Evolutionary conservation across 2,888 invertebrate species (phyloP).

Genomic region (Bombylius major): DNA sequence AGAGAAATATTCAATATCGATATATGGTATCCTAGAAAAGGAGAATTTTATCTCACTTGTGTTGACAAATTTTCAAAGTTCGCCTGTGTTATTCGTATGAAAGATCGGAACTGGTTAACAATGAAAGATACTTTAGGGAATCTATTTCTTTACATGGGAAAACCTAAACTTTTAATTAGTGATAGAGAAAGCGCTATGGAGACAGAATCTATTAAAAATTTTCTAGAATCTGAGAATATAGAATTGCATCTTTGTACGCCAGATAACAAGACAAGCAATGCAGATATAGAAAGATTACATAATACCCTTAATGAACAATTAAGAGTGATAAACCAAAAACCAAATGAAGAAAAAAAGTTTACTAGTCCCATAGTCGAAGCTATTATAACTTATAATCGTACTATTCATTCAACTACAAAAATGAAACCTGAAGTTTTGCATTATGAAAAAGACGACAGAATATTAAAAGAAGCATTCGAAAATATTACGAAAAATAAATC

Average conservation of each 20-base stretch:
- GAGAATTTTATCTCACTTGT: not conserved
- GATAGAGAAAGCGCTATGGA: not conserved
- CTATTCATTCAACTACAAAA: not conserved
- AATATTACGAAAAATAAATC: not conserved
- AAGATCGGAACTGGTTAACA: not conserved
- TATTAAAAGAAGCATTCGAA: not conserved
- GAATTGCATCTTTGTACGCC: not conserved
- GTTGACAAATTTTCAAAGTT: conserved; percentile 3
- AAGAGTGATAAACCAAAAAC: not conserved
- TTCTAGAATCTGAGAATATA: not conserved
- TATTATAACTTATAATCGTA: not conserved
- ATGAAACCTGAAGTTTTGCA: not conserved
- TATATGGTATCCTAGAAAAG: not conserved
- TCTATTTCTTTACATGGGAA: not conserved
- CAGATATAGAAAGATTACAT: not conserved
- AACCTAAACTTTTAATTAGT: not conserved
- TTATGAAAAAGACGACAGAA: not conserved
- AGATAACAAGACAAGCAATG: not conserved
- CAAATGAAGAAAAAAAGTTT: not conserved
- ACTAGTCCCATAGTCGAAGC: not conserved
- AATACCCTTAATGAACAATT: not conserved
- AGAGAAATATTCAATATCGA: not conserved
- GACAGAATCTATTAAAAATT: not conserved
- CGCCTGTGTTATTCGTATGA: not conserved
- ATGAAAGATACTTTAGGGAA: not conserved